Base-by-base conservation (phyloP, 2,888 invertebrate genomes). In the Noctua comes region DNA sequence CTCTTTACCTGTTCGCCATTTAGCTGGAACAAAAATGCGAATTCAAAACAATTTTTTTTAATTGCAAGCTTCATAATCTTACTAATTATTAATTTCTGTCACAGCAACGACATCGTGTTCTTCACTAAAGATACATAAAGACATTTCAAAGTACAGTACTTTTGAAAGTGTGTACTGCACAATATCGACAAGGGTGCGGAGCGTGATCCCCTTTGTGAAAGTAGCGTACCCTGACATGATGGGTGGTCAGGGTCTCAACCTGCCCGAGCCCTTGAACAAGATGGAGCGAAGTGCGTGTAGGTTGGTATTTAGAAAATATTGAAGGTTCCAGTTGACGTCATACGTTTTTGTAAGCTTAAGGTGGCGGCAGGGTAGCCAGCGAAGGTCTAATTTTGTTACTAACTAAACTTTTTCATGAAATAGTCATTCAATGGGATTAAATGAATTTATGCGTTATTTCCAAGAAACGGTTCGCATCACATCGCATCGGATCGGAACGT, bases 141-240 rank as follows among this genome's bases (percentile, higher is more conserved):
- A 97, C 76, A 93, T 97, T 80, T 93, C 94, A 16, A 95, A 94
- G 82, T 95, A 93, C 80, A 93, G 93, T 83, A 84, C 95, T 0
- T 95, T 95, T 83, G 91, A 92, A 66, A 87, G 95, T 13, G 95
- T 97, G 10, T 98, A 98, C 90, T 96, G 96, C 72, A 95, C 93
- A 13, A 95, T 97, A 81, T 97, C 97, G 0, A 97, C 97, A 62
- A 94, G 96, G 84, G 97, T 97, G 7, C 95, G 94, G 75, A 98
- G 98, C 90, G 97, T 98, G 24, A 97, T 97, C 80, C 97, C 97
- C 11, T 98, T 98, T 93, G 97, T 98, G 54, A 98, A 98, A 94
- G 97, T 98, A 10, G 98, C 98, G 0, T 98, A 98, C 92, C 98
- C 98, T 31, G 98, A 98, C 89, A 95, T 98, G 94, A 96, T 97